Evolutionary conservation across 2,113 vertebrate species (phyloP).

Genomic region (Mionectes macconnelli): DNA sequence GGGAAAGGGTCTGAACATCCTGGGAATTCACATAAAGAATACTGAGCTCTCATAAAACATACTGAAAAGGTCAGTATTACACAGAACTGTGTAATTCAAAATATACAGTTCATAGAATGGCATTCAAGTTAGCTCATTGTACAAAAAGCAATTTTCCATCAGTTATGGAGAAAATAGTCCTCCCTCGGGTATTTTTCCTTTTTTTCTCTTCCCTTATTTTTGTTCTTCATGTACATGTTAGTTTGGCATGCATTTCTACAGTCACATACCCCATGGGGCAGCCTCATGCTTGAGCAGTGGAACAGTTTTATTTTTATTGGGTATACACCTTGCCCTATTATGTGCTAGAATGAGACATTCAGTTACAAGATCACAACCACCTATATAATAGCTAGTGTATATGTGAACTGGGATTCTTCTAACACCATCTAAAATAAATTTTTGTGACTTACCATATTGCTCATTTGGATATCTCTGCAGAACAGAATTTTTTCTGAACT

Average conservation of each 20-base stretch:
- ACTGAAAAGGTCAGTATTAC: conserved; percentile 47
- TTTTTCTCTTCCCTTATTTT: not conserved
- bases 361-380: not conserved
- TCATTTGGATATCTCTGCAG: not conserved
- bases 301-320: not conserved
- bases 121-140: not conserved
- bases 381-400: not conserved
- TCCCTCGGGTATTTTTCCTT: not conserved
- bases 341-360: not conserved
- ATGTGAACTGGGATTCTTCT: not conserved
- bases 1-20: conserved; percentile 26
- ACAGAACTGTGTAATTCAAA: conserved; percentile 30
- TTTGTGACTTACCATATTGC: not conserved
- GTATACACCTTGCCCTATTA: not conserved
- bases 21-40: conserved; percentile 7
- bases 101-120: not conserved
- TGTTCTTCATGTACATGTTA: rapidly evolving
- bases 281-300: not conserved
- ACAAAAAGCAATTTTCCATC: not conserved
- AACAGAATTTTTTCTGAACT: not conserved
- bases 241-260: not conserved
- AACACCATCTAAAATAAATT: not conserved
- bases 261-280: rapidly evolving
- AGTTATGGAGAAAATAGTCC: not conserved
- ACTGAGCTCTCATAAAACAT: conserved; percentile 15